A percentile compares a stretch with the other conserved stretches of the same genome.
These are phyloP conservation scores for Centroberyx gerrardi DNA, from an alignment of 2,797 vertebrate species.

Conservation along the genomic window DNA sequence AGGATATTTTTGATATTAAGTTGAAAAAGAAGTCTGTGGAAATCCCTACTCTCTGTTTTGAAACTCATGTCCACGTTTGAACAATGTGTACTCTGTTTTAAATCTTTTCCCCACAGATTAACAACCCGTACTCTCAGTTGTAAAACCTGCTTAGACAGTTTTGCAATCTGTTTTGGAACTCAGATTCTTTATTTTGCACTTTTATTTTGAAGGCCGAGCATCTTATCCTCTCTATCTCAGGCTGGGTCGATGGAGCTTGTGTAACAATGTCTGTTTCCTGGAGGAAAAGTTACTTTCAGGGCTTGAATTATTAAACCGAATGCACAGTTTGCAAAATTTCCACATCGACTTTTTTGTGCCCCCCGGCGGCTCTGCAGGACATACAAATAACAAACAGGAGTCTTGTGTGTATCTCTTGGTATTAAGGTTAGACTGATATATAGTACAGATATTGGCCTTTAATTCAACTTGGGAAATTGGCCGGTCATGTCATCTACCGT, in stretches of 20 bases:
- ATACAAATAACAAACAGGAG: neutral
- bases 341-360: neutral
- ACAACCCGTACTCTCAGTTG: no score
- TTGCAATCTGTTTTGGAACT: neutral
- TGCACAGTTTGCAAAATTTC: conserved; percentile 46
- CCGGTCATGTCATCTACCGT: no score
- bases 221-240: neutral
- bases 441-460: neutral
- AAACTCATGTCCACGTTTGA: no score
- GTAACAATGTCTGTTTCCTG: conserved; percentile 56
- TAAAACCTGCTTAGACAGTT: neutral
- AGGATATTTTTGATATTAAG: no score
- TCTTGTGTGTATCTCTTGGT: neutral
- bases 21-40: no score
- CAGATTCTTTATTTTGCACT: neutral
- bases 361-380: neutral
- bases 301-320: conserved; percentile 62
- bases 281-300: conserved; percentile 47
- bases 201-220: neutral
- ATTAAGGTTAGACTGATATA: neutral
- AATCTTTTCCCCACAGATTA: no score
- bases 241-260: conserved; percentile 31
- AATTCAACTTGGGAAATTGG: no score
- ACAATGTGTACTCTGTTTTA: no score
- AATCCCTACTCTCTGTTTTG: no score